Conservation (phyloP, 2,888 invertebrate species). For the Hetaerina titia region DNA sequence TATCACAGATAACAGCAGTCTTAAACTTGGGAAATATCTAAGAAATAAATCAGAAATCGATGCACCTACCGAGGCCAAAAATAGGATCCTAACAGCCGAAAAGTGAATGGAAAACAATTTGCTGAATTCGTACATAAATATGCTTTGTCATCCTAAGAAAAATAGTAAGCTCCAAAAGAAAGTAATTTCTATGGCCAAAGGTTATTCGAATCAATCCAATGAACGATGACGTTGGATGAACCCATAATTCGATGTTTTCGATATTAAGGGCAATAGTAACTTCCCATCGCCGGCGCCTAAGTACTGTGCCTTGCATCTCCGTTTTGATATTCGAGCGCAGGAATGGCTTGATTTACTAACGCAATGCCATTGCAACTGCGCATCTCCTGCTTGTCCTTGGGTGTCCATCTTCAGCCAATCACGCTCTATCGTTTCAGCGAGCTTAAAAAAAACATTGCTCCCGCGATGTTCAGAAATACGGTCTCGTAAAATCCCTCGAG, state of each 20-base stretch:
- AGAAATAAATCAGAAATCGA: no score
- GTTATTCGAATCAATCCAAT: neutral
- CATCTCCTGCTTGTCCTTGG: no score
- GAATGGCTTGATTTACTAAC: neutral
- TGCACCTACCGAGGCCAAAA: no score
- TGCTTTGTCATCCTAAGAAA: no score
- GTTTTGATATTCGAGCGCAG: neutral
- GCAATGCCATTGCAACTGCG: neutral
- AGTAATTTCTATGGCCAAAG: neutral
- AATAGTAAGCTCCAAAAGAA: no score
- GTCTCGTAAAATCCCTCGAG: neutral
- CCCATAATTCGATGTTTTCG: neutral
- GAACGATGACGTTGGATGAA: no score
- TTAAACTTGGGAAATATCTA: no score
- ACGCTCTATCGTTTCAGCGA: neutral
- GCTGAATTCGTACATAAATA: no score
- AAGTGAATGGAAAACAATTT: no score
- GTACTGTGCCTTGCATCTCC: neutral
- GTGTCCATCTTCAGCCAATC: neutral
- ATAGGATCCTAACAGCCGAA: no score
- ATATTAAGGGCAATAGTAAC: neutral
- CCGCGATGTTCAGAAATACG: neutral
- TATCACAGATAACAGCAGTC: no score
- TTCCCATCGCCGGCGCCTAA: neutral
- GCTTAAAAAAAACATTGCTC: neutral